Base-by-base conservation (phyloP, 2,113 vertebrate species). In the Chunga burmeisteri region DNA sequence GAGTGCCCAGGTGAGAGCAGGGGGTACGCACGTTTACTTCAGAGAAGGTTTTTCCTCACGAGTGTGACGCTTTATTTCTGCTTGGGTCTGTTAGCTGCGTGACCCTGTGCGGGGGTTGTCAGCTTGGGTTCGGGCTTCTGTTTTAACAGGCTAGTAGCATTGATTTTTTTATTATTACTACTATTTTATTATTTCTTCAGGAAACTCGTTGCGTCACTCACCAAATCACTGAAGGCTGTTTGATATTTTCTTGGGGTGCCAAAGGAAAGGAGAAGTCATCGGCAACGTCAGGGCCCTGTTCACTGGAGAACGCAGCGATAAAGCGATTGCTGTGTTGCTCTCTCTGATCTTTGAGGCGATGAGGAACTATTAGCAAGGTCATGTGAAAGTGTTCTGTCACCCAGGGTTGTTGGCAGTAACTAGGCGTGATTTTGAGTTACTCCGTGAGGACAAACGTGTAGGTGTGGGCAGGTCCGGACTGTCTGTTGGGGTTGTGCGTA, bases 401-500 rank as follows among this genome's bases (percentile, higher is more conserved):
- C 34, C 36, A 2, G 10, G 44, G 62, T 17, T 72, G 38, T 38
- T 46, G 38, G 44, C 49, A 19, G 42, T 30, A 78, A 2, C 19
- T 92, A 2, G 4, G 18, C 12, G 1, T 14, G 40, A 8, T 13
- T 81, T 47, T 49, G 46, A 42, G 16, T 55, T 89, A 20, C 25
- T 85, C 50, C 6, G 0, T 16, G 23, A 30, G 89, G 56, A 27
- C 40, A 32, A n/a, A 50, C 36, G 18, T 52, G 10, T 25, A 19
- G 67, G 71, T 36, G 34, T 22, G 13, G 59, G 47, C 66, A 36
- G 53, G 16, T 47, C 10, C 4, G 11, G 9, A 0, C 19, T 42
- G 11, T 38, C 34, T 59, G 16, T n/a, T 21, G 13, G 9, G 38
- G 7, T 2, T 23, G 9, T 16, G 20, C 0, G 0, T 18, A 25